These are phyloP conservation scores for Pangasius krempfi DNA, from an alignment of 2,797 vertebrate species.

Conservation along the genomic window DNA sequence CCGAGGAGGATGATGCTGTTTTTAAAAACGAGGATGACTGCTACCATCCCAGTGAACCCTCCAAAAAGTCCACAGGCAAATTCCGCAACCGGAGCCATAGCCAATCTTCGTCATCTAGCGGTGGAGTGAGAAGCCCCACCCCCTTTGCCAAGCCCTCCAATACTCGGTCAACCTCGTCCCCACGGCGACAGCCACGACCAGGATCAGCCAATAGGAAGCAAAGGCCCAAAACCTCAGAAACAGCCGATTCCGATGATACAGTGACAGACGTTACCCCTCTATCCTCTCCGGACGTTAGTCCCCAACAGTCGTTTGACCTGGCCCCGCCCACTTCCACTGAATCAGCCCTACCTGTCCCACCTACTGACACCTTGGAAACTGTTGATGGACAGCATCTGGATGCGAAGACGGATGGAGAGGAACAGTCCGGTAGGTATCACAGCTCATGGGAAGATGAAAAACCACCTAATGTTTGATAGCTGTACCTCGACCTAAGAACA, in stretches of 20 bases:
- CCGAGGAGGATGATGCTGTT: conserved; percentile 54
- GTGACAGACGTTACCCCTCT: conserved; percentile 89
- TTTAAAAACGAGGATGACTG: conserved; percentile 67
- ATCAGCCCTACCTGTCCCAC: conserved; percentile 40
- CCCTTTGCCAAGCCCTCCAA: conserved; percentile 29
- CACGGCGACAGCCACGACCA: conserved; percentile 16
- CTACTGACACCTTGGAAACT: neutral
- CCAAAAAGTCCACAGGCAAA: conserved; percentile 71
- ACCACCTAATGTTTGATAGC: neutral
- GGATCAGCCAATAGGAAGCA: conserved; percentile 53
- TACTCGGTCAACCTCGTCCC: conserved; percentile 36
- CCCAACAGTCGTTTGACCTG: conserved; percentile 80
- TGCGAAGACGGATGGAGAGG: conserved; percentile 31
- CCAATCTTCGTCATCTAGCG: conserved; percentile 70
- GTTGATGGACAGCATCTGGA: conserved; percentile 37
- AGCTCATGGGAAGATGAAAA: neutral
- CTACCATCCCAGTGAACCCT: conserved; percentile 51
- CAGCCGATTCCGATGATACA: conserved; percentile 82
- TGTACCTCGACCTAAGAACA: neutral
- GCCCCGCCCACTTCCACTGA: conserved; percentile 44
- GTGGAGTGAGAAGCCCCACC: conserved; percentile 63
- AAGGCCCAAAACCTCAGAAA: conserved; percentile 52
- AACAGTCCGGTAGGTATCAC: conserved; percentile 30
- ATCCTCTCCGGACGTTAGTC: conserved; percentile 86
- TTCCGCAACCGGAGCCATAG: conserved; percentile 66